Percentiles rank a stretch among this genome's conserved stretches.
Evolutionary conservation across 35 echinoderm and acorn worm genomes (phyloP).

Genomic region (Antedon bifida): DNA sequence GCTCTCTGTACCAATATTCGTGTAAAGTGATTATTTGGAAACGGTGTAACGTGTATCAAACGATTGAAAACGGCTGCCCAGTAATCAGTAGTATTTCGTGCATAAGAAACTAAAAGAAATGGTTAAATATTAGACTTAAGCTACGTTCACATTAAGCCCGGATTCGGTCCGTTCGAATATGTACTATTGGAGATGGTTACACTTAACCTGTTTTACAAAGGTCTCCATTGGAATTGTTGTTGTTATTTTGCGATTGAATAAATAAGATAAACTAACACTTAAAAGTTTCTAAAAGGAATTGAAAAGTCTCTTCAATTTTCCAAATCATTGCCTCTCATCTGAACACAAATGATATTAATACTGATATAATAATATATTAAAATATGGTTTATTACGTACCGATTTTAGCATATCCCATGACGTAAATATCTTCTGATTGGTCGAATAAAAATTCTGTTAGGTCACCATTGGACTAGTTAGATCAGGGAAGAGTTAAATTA

Average conservation of each 20-base stretch:
- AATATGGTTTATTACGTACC: background rate
- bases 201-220: too few relatives aligned
- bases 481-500: background rate
- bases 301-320: too few relatives aligned
- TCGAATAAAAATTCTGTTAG: background rate
- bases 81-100: background rate
- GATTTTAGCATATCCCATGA: background rate
- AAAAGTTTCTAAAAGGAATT: too few relatives aligned
- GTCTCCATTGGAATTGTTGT: too few relatives aligned
- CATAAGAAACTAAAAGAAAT: background rate
- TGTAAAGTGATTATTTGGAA: background rate
- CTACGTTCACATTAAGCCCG: background rate
- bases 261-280: too few relatives aligned
- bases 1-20: background rate
- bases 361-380: too few relatives aligned
- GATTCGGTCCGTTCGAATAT: too few relatives aligned
- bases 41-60: background rate
- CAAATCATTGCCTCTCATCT: too few relatives aligned
- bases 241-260: too few relatives aligned
- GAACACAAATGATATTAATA: too few relatives aligned
- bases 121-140: too few relatives aligned
- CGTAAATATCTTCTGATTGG: background rate
- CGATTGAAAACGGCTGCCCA: background rate
- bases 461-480: background rate
- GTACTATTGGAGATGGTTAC: too few relatives aligned